Base-by-base conservation (phyloP, 1,140 invertebrate species). In the Pseudomyrmex flavicornis region DNA sequence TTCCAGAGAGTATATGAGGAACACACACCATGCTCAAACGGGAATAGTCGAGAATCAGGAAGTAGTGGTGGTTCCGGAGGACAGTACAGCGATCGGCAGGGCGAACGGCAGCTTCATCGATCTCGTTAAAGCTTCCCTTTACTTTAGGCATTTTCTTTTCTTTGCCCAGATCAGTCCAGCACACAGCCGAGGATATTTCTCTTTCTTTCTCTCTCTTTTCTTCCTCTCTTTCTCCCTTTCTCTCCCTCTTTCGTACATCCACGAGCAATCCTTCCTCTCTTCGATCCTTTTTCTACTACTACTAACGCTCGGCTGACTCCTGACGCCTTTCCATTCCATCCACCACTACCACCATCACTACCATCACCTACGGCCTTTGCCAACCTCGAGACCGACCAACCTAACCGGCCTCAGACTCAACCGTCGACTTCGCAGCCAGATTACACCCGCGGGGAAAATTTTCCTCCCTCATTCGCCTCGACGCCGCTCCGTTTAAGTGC, bases 41-140 rank as follows among this genome's bases (percentile, higher is more conserved):
- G n/a, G 50, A 10, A 48, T 56, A 15, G 52, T 22, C 13, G 48
- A 35, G 48, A 52, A 63, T 52, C 50, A 75, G 68, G 82, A 59
- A 79, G 72, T 82, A 61, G 65, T 61, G 48, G 66, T 44, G 17
- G 58, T 75, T 56, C 69, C 63, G 76, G 52, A 26, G 75, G 74
- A 69, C 59, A 72, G 65, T 66, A 66, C 68, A 61, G 62, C 46
- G 63, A 58, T 74, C 54, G 69, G 15, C 22, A 20, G 52, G 17
- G 48, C 73, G n/a, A 72, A 58, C 22, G 63, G 62, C 82, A 76
- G 80, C 88, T 92, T 91, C 88, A 92, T 93, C 91, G 92, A 93
- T 92, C 90, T 92, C 91, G 88, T 92, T 92, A 92, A 91, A 92
- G 82, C 89, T 89, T 86, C 70, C 73, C 87, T 86, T 91, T 89